Evolutionary conservation across 1,140 invertebrate species (phyloP).

Genomic region (Lanistes nyassanus): DNA sequence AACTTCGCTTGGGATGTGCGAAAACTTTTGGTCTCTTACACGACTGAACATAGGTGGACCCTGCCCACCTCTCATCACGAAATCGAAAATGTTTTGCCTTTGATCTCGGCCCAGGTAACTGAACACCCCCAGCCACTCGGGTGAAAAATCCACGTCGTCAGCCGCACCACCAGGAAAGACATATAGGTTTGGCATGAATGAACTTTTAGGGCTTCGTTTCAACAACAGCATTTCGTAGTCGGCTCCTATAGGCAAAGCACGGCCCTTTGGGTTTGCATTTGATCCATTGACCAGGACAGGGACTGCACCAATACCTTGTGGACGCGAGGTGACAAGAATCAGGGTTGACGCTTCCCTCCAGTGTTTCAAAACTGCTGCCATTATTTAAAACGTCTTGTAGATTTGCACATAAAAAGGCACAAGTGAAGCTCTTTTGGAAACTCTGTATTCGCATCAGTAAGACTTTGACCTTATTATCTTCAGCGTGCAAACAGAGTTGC

Average conservation of each 20-base stretch:
- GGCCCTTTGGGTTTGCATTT: too few species aligned
- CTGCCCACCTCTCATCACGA: conserved; percentile 28
- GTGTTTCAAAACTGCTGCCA: conserved; percentile 54
- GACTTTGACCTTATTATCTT: too few species aligned
- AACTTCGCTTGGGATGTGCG: conserved; percentile 70
- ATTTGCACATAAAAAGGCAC: too few species aligned
- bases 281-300: not conserved
- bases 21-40: conserved; percentile 41
- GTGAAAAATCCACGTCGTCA: conserved; percentile 75
- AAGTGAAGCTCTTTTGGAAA: too few species aligned
- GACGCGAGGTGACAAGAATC: conserved; percentile 53
- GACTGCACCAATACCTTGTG: not conserved
- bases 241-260: conserved; percentile 23
- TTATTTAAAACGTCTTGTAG: too few species aligned
- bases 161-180: conserved; percentile 86
- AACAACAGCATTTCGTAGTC: conserved; percentile 74
- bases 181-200: conserved; percentile 78
- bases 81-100: conserved; percentile 30
- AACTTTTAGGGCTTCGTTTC: conserved; percentile 74
- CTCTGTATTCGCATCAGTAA: not conserved
- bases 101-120: conserved; percentile 55
- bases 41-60: conserved; percentile 51
- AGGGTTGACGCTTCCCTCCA: conserved; percentile 68
- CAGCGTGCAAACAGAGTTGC: too few species aligned
- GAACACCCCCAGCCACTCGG: conserved; percentile 79